Evolutionary conservation across 1,140 invertebrate genomes (phyloP).

Genomic region (Aphelenchoides besseyi): DNA sequence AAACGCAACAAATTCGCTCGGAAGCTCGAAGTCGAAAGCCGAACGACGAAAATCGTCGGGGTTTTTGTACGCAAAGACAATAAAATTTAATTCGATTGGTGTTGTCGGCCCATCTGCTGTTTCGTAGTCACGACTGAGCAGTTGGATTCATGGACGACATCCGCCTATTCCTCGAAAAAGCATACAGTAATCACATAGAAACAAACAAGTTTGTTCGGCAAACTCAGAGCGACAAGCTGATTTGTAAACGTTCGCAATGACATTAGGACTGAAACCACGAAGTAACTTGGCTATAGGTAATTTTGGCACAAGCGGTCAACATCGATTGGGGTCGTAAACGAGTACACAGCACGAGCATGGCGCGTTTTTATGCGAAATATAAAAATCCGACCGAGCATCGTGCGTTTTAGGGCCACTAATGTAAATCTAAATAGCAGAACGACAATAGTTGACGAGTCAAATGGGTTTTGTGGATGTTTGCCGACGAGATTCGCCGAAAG

Average conservation of each 20-base stretch:
- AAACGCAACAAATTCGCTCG: background rate
- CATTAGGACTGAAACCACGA: too few relatives aligned
- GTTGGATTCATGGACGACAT: background rate
- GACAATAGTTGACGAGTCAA: too few relatives aligned
- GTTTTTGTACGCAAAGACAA: background rate
- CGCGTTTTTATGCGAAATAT: slow-evolving; percentile 1
- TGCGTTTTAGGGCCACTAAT: background rate
- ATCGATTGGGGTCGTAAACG: background rate
- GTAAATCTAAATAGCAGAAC: background rate
- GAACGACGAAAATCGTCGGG: background rate
- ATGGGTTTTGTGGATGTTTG: background rate
- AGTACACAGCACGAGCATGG: too few relatives aligned
- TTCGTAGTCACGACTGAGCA: background rate
- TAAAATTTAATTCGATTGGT: background rate
- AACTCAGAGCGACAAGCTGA: too few relatives aligned
- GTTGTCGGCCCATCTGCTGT: background rate
- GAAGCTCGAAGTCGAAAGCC: too few relatives aligned
- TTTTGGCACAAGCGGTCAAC: too few relatives aligned
- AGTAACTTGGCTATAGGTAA: too few relatives aligned
- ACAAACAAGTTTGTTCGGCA: too few relatives aligned
- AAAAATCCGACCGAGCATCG: background rate
- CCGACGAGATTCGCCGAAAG: too few relatives aligned
- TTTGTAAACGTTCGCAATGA: too few relatives aligned
- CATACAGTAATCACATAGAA: too few relatives aligned
- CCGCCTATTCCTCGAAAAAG: background rate